phyloP scores from a whole-genome alignment of 2,113 vertebrate species.

The Rhombomys opimus region DNA sequence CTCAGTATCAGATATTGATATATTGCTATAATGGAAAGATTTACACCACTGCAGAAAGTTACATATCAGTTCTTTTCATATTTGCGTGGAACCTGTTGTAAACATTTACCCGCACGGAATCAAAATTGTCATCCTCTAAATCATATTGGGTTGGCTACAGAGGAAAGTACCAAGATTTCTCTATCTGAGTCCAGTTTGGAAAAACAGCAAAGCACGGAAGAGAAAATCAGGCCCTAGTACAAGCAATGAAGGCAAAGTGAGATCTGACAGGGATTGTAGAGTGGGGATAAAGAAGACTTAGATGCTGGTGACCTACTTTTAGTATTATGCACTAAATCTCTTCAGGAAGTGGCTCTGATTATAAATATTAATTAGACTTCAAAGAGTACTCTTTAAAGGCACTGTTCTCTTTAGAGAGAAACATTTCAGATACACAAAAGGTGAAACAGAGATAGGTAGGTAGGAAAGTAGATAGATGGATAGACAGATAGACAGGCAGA shows the following conservation, averaged over 20 bases:
- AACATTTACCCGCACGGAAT: neutral
- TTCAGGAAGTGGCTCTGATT: constrained; percentile 67
- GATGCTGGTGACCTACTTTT: constrained; percentile 79
- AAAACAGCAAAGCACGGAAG: constrained; percentile 1
- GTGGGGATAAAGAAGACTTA: constrained; percentile 75
- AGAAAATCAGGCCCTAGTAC: constrained; percentile 29
- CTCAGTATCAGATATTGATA: neutral
- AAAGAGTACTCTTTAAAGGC: constrained; percentile 52
- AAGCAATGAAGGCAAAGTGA: constrained; percentile 51
- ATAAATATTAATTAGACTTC: constrained; percentile 78
- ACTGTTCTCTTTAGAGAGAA: neutral
- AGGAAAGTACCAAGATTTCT: neutral
- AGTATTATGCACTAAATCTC: constrained; percentile 68
- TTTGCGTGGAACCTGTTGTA: constrained; percentile 11
- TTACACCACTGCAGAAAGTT: neutral
- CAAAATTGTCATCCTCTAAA: constrained; percentile 5
- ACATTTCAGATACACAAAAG: neutral
- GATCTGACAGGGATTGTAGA: constrained; percentile 68
- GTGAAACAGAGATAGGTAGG: neutral
- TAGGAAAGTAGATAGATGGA: neutral
- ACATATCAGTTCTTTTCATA: neutral
- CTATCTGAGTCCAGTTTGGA: neutral
- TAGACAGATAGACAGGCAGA: too few relatives aligned
- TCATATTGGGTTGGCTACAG: neutral
- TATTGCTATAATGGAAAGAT: neutral